Evolutionary conservation across 2,113 vertebrate genomes (phyloP).

Genomic region (Cyprinodon variegatus): DNA sequence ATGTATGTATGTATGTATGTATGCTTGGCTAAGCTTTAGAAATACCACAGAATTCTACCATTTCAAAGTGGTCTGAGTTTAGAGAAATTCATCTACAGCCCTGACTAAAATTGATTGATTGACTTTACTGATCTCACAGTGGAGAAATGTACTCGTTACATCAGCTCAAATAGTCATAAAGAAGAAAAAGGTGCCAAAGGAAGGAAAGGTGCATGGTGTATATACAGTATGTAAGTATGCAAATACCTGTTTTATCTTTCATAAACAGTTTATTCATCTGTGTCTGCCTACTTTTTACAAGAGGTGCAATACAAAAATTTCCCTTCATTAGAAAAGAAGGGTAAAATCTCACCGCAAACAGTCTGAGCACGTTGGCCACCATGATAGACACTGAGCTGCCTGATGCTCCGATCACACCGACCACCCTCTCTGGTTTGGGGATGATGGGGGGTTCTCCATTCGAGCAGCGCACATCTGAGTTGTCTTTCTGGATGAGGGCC

Average conservation of each 20-base stretch:
- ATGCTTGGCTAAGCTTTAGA: not conserved
- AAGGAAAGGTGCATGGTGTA: no score
- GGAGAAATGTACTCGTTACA: no score
- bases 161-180: no score
- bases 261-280: not conserved
- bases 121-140: no score
- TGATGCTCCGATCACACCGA: constrained; percentile 89
- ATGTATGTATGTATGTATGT: not conserved
- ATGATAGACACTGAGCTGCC: constrained; percentile 90
- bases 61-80: not conserved
- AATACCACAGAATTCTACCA: not conserved
- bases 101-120: no score
- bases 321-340: not conserved
- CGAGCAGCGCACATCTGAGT: constrained; percentile 83
- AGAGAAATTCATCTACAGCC: not conserved
- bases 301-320: not conserved
- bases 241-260: not conserved
- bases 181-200: no score
- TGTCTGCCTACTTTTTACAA: not conserved
- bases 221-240: no score
- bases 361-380: constrained; percentile 91
- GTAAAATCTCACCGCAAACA: constrained; percentile 84
- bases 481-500: constrained; percentile 86
- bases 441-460: constrained; percentile 85
- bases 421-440: constrained; percentile 85